Base-by-base conservation (phyloP, 1,140 invertebrate genomes). In the Bombus consobrinus region DNA sequence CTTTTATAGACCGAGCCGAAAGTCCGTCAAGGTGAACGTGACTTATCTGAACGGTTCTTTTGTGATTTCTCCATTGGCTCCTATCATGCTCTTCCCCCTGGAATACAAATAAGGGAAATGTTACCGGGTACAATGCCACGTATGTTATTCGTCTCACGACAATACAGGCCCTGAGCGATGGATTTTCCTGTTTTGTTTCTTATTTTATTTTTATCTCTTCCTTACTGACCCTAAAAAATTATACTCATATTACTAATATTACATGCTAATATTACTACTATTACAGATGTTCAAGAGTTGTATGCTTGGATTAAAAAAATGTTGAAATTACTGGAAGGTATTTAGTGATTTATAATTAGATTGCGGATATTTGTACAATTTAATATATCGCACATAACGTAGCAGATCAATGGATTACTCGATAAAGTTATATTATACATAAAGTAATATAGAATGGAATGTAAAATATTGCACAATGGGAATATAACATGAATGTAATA, bases 91-190 rank as follows among this genome's bases (percentile, higher is more conserved):
- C 53, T 79, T 71, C 86, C 86, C 59, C 57, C n/a, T 64, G 53
- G 89, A 90, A 90, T 90, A 90, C 89, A 90, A 90, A 90, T 90
- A 81, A 90, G 81, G 87, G 64, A 81, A 81, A 83, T 39, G 72
- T 62, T 76, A 34, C 62, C 62, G 71, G 57, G 57, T 80, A 83
- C n/a, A 68, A 41, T 59, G 47, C 69, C 76, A 79, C 84, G 80
- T 81, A 85, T 39, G 59, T 66, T 79, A 85, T 89, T 76, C 84
- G 41, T 74, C 66, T 74, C 81, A 75, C 73, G 59, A 43, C 28
- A 18, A 32, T 25, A 53, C 15, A 71, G 74, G 81, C 71, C 77
- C 37, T 86, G 77, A 47, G 2, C 75, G 57, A 83, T 66, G 59
- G 83, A 86, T 88, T 82, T 74, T 43, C 68, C 25, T 43, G 8